These are phyloP conservation scores for Bombyx huttoni DNA, from an alignment of 2,888 invertebrate species.

Conservation along the genomic window DNA sequence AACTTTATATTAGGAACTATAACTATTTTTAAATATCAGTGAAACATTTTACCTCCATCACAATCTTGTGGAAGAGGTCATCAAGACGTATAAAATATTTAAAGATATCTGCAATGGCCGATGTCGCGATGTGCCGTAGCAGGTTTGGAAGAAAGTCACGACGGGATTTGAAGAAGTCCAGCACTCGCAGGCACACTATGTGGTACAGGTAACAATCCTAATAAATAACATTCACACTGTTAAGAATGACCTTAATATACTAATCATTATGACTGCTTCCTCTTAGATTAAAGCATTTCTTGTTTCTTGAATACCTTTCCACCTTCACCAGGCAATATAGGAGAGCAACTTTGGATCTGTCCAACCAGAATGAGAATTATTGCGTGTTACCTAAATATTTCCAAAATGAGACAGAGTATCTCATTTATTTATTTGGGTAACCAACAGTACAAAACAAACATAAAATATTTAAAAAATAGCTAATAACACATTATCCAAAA, in stretches of 20 bases:
- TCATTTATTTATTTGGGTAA: too few species aligned
- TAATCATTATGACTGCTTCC: too few species aligned
- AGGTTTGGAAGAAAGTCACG: slow-evolving; percentile 90
- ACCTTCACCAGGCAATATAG: too few species aligned
- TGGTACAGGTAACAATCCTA: slow-evolving; percentile 95
- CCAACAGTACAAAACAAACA: too few species aligned
- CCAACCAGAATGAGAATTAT: too few species aligned
- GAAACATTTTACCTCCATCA: slow-evolving; percentile 40
- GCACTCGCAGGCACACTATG: slow-evolving; percentile 90
- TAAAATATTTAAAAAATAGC: too few species aligned
- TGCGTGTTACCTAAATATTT: too few species aligned
- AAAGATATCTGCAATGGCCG: slow-evolving; percentile 94
- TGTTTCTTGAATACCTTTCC: too few species aligned
- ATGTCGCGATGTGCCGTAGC: slow-evolving; percentile 91
- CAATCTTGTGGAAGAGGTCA: slow-evolving; percentile 49
- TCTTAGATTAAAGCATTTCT: too few species aligned
- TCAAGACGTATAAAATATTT: slow-evolving; percentile 86
- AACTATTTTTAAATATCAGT: background rate
- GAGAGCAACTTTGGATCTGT: too few species aligned
- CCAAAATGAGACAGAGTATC: too few species aligned
- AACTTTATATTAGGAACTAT: background rate
- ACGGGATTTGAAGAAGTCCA: slow-evolving; percentile 91
- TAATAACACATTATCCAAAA: too few species aligned
- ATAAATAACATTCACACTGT: background rate
- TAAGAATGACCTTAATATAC: slow-evolving; percentile 4